Conservation (phyloP, 2,797 vertebrate genomes). For the Molothrus ater region DNA sequence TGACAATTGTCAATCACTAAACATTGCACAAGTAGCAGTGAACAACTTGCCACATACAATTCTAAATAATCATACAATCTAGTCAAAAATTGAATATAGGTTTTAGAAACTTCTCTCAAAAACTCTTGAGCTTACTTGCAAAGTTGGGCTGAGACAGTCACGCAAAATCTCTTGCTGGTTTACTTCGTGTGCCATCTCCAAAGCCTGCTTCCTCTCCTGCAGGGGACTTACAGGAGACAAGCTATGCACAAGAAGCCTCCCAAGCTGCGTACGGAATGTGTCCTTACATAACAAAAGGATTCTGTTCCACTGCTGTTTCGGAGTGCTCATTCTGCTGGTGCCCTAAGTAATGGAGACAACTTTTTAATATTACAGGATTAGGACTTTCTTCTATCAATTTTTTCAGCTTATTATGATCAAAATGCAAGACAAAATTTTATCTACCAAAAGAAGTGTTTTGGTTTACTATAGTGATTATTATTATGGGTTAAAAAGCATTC, state of each 20-base stretch:
- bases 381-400: not conserved
- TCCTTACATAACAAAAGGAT: conserved; percentile 92
- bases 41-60: not conserved
- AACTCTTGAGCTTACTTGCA: conserved; percentile 82
- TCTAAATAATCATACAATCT: not conserved
- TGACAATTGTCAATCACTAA: not conserved
- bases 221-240: conserved; percentile 83
- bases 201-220: conserved; percentile 85
- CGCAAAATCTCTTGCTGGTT: conserved; percentile 90
- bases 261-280: conserved; percentile 90
- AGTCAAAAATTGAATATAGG: not conserved
- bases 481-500: not conserved
- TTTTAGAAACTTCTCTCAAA: not conserved
- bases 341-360: conserved; percentile 35
- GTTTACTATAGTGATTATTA: not conserved
- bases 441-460: not conserved
- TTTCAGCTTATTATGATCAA: not conserved
- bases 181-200: conserved; percentile 87
- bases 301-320: conserved; percentile 90
- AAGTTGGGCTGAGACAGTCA: conserved; percentile 89
- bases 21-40: not conserved
- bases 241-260: conserved; percentile 89
- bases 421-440: not conserved
- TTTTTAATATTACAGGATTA: not conserved
- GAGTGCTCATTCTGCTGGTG: conserved; percentile 78